Evolutionary conservation across 2,888 invertebrate species (phyloP).

Genomic region (Anagyrus pseudococci): DNA sequence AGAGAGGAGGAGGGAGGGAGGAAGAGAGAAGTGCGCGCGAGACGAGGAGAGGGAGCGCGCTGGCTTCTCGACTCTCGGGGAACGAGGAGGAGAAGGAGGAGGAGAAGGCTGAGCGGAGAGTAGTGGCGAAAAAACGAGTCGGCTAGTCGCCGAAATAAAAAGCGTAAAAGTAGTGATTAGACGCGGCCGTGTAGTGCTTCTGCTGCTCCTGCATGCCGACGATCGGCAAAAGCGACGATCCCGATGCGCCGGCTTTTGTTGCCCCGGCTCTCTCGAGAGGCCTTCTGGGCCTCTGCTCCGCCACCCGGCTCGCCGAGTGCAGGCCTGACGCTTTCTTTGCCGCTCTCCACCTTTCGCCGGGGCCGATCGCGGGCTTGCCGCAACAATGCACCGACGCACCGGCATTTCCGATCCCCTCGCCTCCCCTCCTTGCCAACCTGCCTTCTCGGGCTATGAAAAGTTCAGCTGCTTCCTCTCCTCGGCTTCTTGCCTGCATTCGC

Average conservation of each 20-base stretch:
- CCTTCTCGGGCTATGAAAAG: too few relatives aligned
- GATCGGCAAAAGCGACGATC: too few relatives aligned
- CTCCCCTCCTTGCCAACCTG: too few relatives aligned
- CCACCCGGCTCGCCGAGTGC: constrained; percentile 20
- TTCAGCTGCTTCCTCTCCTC: background rate
- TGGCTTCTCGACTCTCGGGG: too few relatives aligned
- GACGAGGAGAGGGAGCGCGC: too few relatives aligned
- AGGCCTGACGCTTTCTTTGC: constrained; percentile 19
- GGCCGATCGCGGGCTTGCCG: constrained; percentile 16
- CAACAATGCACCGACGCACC: constrained; percentile 25
- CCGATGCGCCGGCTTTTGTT: too few relatives aligned
- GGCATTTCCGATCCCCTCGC: constrained; percentile 20
- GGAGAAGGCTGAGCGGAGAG: constrained; percentile 32
- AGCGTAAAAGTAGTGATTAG: constrained; percentile 61
- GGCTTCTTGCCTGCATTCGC: background rate
- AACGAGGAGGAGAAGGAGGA: constrained; percentile 1
- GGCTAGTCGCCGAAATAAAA: constrained; percentile 53
- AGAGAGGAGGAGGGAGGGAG: constrained; percentile 25
- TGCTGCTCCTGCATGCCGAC: too few relatives aligned
- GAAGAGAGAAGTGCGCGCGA: constrained; percentile 35
- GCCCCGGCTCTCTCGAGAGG: too few relatives aligned
- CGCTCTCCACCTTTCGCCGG: constrained; percentile 12
- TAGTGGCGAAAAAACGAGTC: constrained; percentile 43
- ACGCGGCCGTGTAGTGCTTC: constrained; percentile 49
- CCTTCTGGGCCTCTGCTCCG: too few relatives aligned